These are phyloP conservation scores for Nebria brevicollis DNA, from an alignment of 2,888 invertebrate genomes.

Conservation along the genomic window DNA sequence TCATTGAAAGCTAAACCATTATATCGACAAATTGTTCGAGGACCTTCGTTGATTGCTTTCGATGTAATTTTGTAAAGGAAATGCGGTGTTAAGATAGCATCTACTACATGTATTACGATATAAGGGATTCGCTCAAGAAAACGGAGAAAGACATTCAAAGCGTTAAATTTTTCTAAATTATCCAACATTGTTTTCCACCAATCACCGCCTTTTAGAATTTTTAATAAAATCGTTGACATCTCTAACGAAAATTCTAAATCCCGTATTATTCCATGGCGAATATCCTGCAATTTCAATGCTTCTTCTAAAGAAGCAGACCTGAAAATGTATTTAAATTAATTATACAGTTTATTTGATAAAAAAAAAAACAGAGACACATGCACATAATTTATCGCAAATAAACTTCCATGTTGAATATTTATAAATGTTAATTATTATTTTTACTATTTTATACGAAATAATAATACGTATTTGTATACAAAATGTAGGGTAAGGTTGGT, in stretches of 20 bases:
- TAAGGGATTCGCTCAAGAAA: conserved; percentile 24
- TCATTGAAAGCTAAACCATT: conserved; percentile 1
- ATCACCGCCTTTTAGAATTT: conserved; percentile 31
- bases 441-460: no score
- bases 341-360: no score
- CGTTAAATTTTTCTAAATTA: background rate
- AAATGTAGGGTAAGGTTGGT: no score
- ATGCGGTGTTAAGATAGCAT: conserved; percentile 32
- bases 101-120: conserved; percentile 23
- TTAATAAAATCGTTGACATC: conserved; percentile 43
- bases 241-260: background rate
- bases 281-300: conserved; percentile 50
- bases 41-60: conserved; percentile 7
- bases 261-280: background rate
- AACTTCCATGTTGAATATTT: no score
- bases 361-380: no score
- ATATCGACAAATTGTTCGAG: background rate
- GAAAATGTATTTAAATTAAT: background rate
- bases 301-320: conserved; percentile 22
- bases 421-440: no score
- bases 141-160: background rate
- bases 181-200: conserved; percentile 50
- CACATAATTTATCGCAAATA: no score
- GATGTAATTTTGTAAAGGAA: conserved; percentile 19
- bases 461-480: no score